Evolutionary conservation across 2,113 vertebrate species (phyloP), one percentile per base, ranked within the genome.

Genomic region (Pygathrix nemaeus): DNA sequence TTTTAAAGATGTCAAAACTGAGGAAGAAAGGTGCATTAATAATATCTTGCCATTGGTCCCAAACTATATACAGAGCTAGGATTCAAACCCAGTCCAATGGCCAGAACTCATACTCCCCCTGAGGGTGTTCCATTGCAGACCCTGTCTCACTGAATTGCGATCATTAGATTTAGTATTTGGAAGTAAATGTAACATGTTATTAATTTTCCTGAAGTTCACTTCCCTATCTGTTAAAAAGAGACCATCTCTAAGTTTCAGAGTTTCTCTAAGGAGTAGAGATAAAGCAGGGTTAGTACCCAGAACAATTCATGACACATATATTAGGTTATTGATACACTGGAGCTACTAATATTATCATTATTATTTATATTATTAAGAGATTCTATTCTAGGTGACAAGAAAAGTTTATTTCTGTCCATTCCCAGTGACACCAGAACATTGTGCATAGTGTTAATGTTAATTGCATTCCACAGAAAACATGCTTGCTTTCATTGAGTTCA

Each of bases 161-260:
- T 59, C 73, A 61, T 72, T 59, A 87, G 50, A 83, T 59, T 45
- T 52, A 43, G 57, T 61, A 32, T 94, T 89, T 88, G 83, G 81
- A 95, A 75, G 11, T 87, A 61, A 85, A n/a, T 35, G 14, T 45
- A 73, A 82, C 16, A 70, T n/a, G 45, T 52, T 78, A 27, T 48
- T 82, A 79, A 76, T 48, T 52, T 73, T 85, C 48, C 43, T 72
- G 12, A 75, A 66, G 68, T 75, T 93, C 16, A 55, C 40, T 59
- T 97, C 48, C 45, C 86, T 30, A 17, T 84, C 68, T 52, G 4
- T 82, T 70, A 57, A 82, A 93, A 94, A 20, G 68, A 96, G 81
- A 70, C 14, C 57, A 59, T 81, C 86, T 25, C 87, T 78, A 73
- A 17, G 48, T 64, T 83, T 92, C 79, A 80, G 30, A 78, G 35